Percentiles rank a stretch among this genome's conserved stretches.
Conservation (phyloP, 2,888 invertebrate genomes). For the Strigamia transsilvanica region DNA sequence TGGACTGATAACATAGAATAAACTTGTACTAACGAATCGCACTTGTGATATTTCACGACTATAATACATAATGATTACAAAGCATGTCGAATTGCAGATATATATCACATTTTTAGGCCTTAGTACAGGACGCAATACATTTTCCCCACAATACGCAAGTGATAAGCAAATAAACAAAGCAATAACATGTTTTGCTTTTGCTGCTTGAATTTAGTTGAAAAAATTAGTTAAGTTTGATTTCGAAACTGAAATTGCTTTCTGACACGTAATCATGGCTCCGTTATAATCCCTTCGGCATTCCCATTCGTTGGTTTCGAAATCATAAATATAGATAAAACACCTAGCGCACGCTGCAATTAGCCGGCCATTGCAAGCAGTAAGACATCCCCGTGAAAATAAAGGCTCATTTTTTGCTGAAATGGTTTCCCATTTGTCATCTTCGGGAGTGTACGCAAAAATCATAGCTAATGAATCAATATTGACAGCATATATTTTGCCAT, state of each 20-base stretch:
- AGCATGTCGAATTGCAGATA: no score
- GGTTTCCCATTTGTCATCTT: conserved; percentile 2
- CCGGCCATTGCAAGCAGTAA: not conserved
- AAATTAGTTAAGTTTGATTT: not conserved
- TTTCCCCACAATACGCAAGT: no score
- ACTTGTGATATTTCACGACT: no score
- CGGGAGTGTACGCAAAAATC: not conserved
- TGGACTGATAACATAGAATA: no score
- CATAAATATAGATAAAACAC: not conserved
- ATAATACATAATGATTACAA: no score
- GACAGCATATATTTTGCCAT: not conserved
- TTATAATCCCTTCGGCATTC: not conserved
- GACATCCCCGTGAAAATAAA: not conserved
- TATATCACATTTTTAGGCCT: no score
- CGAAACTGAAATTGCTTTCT: not conserved
- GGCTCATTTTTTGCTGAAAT: not conserved
- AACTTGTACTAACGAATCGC: no score
- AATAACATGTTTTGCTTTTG: no score
- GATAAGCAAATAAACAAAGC: no score
- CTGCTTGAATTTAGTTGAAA: no score
- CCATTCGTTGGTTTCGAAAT: not conserved
- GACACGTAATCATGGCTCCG: not conserved
- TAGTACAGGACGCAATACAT: no score
- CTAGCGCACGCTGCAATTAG: not conserved
- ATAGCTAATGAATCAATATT: not conserved